Conservation (phyloP, 2,797 vertebrate species). For the Pangasius macronema region DNA sequence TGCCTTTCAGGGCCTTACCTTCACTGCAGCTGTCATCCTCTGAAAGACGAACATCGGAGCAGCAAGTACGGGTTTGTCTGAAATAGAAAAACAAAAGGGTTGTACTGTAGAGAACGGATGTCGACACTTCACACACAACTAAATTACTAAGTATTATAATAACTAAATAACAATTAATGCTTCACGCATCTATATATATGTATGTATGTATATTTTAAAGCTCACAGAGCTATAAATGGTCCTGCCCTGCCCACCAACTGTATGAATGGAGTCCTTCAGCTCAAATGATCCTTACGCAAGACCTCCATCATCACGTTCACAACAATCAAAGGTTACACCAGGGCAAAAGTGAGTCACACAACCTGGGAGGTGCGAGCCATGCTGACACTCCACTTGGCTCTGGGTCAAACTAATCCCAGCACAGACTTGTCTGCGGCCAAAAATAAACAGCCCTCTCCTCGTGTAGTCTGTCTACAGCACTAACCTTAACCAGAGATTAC, state of each 20-base stretch:
- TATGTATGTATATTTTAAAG: not conserved
- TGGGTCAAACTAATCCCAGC: slow-evolving; percentile 40
- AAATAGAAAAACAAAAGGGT: slow-evolving; percentile 46
- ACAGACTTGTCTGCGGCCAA: slow-evolving; percentile 49
- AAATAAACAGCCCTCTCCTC: slow-evolving; percentile 36
- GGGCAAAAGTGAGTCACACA: not conserved
- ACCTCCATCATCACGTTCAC: not conserved
- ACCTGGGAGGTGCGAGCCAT: slow-evolving; percentile 20
- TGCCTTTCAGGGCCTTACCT: slow-evolving; percentile 67
- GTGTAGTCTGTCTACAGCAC: not conserved
- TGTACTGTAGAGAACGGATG: too few relatives aligned
- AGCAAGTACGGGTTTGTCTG: slow-evolving; percentile 74
- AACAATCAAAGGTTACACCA: not conserved
- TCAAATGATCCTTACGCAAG: slow-evolving; percentile 37
- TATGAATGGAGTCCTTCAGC: slow-evolving; percentile 50
- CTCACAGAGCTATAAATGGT: not conserved
- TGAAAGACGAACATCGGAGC: slow-evolving; percentile 76
- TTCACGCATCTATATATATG: not conserved
- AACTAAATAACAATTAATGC: not conserved
- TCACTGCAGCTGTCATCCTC: slow-evolving; percentile 67
- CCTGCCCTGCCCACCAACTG: not conserved
- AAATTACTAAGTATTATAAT: not conserved
- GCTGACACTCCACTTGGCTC: slow-evolving; percentile 31
- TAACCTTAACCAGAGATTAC: not conserved
- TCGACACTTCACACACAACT: not conserved